Conservation (phyloP, 2,888 invertebrate species). For the Bombylius discolor region DNA sequence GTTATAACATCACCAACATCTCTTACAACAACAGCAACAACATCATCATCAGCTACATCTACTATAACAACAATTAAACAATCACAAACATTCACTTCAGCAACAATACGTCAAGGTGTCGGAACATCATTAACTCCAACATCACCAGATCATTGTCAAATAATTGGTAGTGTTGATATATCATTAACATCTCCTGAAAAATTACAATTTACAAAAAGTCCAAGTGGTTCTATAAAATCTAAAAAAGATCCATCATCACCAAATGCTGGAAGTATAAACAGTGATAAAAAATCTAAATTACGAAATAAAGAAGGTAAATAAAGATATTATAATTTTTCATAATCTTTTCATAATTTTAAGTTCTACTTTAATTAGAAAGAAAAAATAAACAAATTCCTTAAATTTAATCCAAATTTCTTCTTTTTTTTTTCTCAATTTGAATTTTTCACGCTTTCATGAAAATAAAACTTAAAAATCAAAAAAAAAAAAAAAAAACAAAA, state of each 20-base stretch:
- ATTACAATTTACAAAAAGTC: conserved; percentile 39
- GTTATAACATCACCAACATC: not conserved
- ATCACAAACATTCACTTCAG: conserved; percentile 29
- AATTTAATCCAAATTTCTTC: too few relatives aligned
- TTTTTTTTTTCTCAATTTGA: not conserved
- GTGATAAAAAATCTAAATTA: conserved; percentile 32
- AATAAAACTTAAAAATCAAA: not conserved
- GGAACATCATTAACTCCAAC: conserved; percentile 31
- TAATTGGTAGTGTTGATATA: conserved; percentile 26
- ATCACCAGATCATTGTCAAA: conserved; percentile 31
- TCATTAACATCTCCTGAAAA: conserved; percentile 30
- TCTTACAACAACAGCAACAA: conserved; percentile 17
- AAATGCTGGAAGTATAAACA: conserved; percentile 15
- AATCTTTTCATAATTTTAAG: not conserved
- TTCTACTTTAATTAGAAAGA: not conserved
- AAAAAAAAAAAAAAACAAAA: not conserved
- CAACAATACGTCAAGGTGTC: conserved; percentile 34
- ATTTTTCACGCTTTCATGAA: not conserved
- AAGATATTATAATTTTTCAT: not conserved
- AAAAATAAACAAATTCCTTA: not conserved
- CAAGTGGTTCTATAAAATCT: conserved; percentile 42
- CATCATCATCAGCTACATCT: conserved; percentile 20
- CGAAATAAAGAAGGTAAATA: conserved; percentile 34
- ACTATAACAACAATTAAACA: conserved; percentile 22
- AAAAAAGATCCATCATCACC: conserved; percentile 33